Evolutionary conservation across 2,888 invertebrate genomes (phyloP).

Genomic region (Phortica okadai): DNA sequence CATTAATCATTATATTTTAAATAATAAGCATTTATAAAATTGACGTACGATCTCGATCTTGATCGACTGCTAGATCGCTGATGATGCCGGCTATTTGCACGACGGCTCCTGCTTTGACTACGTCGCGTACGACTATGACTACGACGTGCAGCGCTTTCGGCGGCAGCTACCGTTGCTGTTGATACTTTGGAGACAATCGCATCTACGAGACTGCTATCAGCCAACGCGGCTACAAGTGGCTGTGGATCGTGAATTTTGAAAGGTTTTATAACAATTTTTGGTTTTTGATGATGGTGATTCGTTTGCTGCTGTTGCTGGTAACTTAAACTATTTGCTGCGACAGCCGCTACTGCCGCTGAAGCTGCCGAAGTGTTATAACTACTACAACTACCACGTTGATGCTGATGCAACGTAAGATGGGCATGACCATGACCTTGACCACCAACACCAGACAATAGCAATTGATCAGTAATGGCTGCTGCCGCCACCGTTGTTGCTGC

Average conservation of each 20-base stretch:
- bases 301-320: conserved; percentile 64
- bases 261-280: conserved; percentile 76
- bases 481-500: conserved; percentile 33
- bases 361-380: conserved; percentile 28
- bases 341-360: conserved; percentile 52
- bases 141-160: conserved; percentile 72
- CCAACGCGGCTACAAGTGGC: conserved; percentile 74
- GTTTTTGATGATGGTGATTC: conserved; percentile 65
- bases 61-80: conserved; percentile 77
- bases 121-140: conserved; percentile 73
- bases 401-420: conserved; percentile 53
- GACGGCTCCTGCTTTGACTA: conserved; percentile 59
- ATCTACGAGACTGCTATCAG: conserved; percentile 74
- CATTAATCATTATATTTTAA: background rate
- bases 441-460: conserved; percentile 57
- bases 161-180: conserved; percentile 74
- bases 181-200: conserved; percentile 75
- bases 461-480: conserved; percentile 46
- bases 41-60: conserved; percentile 71
- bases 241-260: conserved; percentile 76
- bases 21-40: background rate
- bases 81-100: conserved; percentile 71
- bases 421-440: conserved; percentile 49
- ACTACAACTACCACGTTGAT: conserved; percentile 51
- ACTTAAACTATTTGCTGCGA: conserved; percentile 68